phyloP scores from a whole-genome alignment of 2,113 vertebrate species.

The Gnathonemus longibarbis region DNA sequence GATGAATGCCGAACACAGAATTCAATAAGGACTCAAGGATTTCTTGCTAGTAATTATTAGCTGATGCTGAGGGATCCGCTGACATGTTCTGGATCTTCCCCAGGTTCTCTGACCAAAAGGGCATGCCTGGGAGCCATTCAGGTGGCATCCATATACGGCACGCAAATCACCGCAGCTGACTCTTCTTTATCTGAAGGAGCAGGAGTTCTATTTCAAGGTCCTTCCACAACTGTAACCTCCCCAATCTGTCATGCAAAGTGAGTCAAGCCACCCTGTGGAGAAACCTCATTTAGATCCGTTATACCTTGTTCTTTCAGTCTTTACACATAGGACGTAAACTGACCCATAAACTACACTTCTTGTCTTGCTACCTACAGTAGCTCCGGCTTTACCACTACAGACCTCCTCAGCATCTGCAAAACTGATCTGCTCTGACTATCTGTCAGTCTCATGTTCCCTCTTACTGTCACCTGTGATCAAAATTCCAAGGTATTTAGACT shows the following conservation, averaged over 20 bases:
- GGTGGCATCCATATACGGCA: neutral
- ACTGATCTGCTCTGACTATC: neutral
- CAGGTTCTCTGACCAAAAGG: neutral
- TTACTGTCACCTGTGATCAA: neutral
- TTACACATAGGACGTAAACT: neutral
- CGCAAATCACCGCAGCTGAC: neutral
- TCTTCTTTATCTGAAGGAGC: neutral
- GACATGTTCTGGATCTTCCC: neutral
- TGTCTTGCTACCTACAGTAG: neutral
- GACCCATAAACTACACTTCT: neutral
- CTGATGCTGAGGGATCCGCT: neutral
- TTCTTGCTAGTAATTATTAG: constrained; percentile 16
- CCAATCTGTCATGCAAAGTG: neutral
- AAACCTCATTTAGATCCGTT: neutral
- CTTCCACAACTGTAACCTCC: neutral
- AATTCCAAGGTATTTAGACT: neutral
- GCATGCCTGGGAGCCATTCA: neutral
- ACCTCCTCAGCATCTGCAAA: neutral
- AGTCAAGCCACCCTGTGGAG: neutral
- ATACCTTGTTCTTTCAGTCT: neutral
- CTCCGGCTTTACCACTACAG: neutral
- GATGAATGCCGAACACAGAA: constrained; percentile 9
- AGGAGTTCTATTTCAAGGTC: neutral
- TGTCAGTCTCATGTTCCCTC: neutral
- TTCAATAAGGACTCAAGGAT: constrained; percentile 17